Percentiles rank a stretch among this genome's conserved stretches.
Evolutionary conservation across 2,888 invertebrate species (phyloP).

Genomic region (Caenorhabditis sp.): DNA sequence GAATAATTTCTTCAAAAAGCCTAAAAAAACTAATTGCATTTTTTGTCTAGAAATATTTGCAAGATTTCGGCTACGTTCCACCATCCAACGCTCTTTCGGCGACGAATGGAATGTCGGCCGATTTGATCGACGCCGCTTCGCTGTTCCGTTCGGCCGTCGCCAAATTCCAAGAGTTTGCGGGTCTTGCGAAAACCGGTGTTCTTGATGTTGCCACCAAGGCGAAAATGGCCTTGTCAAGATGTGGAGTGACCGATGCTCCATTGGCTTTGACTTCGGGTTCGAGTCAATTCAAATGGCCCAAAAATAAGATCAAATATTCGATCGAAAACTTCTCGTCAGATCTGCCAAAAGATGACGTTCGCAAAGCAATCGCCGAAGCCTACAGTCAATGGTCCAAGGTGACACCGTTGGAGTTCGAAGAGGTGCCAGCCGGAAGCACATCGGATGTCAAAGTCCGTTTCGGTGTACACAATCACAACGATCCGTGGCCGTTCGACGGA

Average conservation of each 20-base stretch:
- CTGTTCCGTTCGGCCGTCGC: background rate
- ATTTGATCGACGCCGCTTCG: slow-evolving; percentile 44
- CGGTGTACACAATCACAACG: slow-evolving; percentile 62
- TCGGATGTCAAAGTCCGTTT: slow-evolving; percentile 64
- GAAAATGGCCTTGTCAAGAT: slow-evolving; percentile 68
- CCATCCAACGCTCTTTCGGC: slow-evolving; percentile 47
- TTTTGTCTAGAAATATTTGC: slow-evolving; percentile 66
- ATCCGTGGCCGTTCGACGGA: slow-evolving; percentile 70
- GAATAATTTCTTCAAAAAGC: slow-evolving; percentile 33
- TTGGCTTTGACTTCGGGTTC: slow-evolving; percentile 36
- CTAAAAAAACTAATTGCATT: slow-evolving; percentile 7
- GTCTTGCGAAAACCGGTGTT: slow-evolving; percentile 61
- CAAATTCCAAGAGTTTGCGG: slow-evolving; percentile 66
- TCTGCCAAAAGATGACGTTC: slow-evolving; percentile 58
- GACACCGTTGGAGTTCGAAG: slow-evolving; percentile 59
- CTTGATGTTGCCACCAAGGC: slow-evolving; percentile 61
- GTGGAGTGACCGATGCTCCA: slow-evolving; percentile 66
- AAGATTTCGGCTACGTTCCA: slow-evolving; percentile 67
- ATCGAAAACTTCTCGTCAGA: slow-evolving; percentile 65
- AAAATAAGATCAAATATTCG: slow-evolving; percentile 63
- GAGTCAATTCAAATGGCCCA: slow-evolving; percentile 63
- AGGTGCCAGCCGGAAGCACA: slow-evolving; percentile 54
- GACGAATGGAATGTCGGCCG: slow-evolving; percentile 53
- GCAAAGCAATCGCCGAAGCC: slow-evolving; percentile 65
- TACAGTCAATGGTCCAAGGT: slow-evolving; percentile 64